A percentile compares a stretch with the other conserved stretches of the same genome.
These are phyloP conservation scores for Montipora cactus DNA, from an alignment of 64 coral and sea anemone genomes.

Conservation along the genomic window DNA sequence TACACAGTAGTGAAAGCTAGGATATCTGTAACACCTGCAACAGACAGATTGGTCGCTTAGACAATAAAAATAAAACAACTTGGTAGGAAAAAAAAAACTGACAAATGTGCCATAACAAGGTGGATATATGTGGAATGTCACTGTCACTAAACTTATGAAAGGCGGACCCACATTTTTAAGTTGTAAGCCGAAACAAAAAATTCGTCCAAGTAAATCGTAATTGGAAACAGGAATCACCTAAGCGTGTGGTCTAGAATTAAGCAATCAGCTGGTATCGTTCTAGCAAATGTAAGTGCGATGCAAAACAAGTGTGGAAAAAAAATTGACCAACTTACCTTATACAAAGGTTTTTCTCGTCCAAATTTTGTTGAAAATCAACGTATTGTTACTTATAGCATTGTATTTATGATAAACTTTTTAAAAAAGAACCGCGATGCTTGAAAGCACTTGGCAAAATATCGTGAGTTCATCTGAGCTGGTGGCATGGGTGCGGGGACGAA, in stretches of 20 bases:
- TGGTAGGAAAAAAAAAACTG: neutral
- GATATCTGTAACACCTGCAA: constrained; percentile 5
- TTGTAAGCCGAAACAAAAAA: constrained; percentile 1
- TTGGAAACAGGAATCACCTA: constrained; percentile 16
- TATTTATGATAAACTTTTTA: constrained; percentile 5
- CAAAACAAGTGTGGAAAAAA: neutral
- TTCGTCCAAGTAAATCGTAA: neutral
- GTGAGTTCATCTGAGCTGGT: constrained; percentile 43
- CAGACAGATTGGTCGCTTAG: neutral
- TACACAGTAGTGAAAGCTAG: neutral
- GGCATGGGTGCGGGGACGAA: neutral
- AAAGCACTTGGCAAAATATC: constrained; percentile 41
- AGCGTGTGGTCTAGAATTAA: neutral
- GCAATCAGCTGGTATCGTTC: constrained; percentile 2
- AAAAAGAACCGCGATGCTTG: constrained; percentile 1
- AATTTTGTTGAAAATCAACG: neutral
- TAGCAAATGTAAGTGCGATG: neutral
- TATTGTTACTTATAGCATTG: constrained; percentile 26
- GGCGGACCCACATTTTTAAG: neutral
- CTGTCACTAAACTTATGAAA: neutral
- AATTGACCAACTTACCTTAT: neutral
- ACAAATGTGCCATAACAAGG: neutral
- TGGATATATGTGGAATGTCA: neutral
- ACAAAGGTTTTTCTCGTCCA: neutral
- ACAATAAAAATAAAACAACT: neutral